phyloP scores from a whole-genome alignment of 2,888 invertebrate species.

The Cristatella mucedo region DNA sequence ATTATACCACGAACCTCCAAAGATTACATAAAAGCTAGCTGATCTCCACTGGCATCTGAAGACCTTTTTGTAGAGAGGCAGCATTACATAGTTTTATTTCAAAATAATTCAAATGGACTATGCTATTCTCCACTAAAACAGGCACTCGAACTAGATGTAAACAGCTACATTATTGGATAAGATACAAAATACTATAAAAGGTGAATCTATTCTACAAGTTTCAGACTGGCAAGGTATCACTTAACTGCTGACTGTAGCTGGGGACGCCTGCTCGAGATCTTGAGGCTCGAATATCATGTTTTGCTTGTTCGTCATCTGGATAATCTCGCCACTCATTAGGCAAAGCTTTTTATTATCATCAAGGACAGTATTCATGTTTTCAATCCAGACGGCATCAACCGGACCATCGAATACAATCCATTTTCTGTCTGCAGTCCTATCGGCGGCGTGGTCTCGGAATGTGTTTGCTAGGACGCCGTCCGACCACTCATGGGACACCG shows the following conservation, averaged over 20 bases:
- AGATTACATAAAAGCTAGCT: too few relatives aligned
- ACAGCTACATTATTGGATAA: too few relatives aligned
- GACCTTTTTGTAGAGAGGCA: too few relatives aligned
- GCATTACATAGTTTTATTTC: too few relatives aligned
- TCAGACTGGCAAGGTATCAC: too few relatives aligned
- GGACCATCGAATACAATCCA: constrained; percentile 40
- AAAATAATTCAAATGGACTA: too few relatives aligned
- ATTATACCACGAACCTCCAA: too few relatives aligned
- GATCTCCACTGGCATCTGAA: too few relatives aligned
- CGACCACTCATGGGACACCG: constrained; percentile 37
- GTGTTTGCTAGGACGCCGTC: constrained; percentile 37
- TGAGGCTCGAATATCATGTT: constrained; percentile 39
- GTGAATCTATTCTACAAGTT: too few relatives aligned
- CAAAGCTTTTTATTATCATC: constrained; percentile 39
- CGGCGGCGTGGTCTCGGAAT: constrained; percentile 35
- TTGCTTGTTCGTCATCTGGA: constrained; percentile 37
- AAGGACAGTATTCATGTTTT: constrained; percentile 39
- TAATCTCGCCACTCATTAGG: constrained; percentile 39
- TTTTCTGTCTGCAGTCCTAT: constrained; percentile 23
- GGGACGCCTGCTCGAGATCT: constrained; percentile 37
- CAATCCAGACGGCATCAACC: constrained; percentile 39
- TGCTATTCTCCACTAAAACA: too few relatives aligned
- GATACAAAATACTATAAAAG: too few relatives aligned
- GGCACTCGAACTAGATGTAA: too few relatives aligned
- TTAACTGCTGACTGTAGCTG: constrained; percentile 38